Conservation (phyloP, 2,888 invertebrate species). For the Catocala fraxini region DNA sequence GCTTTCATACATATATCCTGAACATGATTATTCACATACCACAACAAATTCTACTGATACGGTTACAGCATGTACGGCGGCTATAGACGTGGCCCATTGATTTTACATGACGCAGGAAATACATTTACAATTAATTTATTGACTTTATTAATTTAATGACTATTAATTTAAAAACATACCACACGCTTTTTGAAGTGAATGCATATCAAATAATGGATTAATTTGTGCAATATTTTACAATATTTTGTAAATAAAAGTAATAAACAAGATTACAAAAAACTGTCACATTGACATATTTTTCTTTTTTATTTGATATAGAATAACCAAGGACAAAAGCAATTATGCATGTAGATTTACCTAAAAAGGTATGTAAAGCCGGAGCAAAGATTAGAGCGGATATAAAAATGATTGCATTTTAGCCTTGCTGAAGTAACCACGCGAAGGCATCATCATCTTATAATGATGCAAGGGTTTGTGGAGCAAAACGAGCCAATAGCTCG, state of each 20-base stretch:
- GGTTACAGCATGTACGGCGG: not conserved
- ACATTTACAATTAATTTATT: not conserved
- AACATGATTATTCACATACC: not conserved
- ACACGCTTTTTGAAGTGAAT: constrained; percentile 17
- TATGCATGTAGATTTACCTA: too few species aligned
- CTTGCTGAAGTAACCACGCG: too few species aligned
- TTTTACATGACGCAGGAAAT: not conserved
- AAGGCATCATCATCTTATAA: too few species aligned
- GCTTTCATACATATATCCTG: not conserved
- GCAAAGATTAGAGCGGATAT: too few species aligned
- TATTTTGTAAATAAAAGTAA: constrained; percentile 21
- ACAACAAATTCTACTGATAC: not conserved
- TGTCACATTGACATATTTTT: constrained; percentile 10
- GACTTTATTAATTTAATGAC: too few species aligned
- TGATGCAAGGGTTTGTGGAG: too few species aligned
- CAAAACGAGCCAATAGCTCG: too few species aligned
- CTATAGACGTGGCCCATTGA: constrained; percentile 16
- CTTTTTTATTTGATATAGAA: not conserved
- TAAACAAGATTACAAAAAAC: constrained; percentile 27
- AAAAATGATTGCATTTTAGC: too few species aligned
- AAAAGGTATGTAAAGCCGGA: too few species aligned
- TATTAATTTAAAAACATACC: constrained; percentile 37
- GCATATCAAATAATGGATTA: constrained; percentile 22
- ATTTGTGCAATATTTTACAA: constrained; percentile 5
- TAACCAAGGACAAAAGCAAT: too few species aligned